Percentiles rank a stretch among this genome's conserved stretches.
These are phyloP conservation scores for Achlya flavicornis DNA, from an alignment of 2,888 invertebrate species.

Conservation along the genomic window DNA sequence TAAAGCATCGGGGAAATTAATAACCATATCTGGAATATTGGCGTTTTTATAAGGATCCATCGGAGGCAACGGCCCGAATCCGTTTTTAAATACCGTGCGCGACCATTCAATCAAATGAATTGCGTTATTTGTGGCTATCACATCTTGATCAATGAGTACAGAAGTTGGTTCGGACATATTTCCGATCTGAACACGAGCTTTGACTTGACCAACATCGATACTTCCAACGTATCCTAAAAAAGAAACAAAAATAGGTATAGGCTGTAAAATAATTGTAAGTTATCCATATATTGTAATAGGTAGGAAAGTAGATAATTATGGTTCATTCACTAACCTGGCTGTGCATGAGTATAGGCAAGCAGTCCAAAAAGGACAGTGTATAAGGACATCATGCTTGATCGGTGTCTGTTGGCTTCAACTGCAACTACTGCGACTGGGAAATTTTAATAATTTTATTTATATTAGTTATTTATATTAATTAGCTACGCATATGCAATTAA, in stretches of 20 bases:
- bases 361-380: background rate
- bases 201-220: background rate
- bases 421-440: background rate
- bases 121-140: background rate
- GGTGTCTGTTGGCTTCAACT: slow-evolving; percentile 1
- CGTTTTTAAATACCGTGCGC: background rate
- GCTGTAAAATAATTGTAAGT: too few relatives aligned
- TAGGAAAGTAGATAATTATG: too few relatives aligned
- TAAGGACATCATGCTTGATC: background rate
- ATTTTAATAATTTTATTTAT: background rate
- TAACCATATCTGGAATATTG: background rate
- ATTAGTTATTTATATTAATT: background rate
- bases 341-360: background rate
- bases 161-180: background rate
- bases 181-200: background rate
- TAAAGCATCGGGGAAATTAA: background rate
- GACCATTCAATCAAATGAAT: background rate
- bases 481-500: background rate
- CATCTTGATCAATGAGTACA: background rate
- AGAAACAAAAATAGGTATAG: background rate
- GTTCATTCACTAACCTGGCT: background rate
- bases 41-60: background rate
- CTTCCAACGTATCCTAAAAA: background rate
- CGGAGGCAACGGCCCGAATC: background rate
- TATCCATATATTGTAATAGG: too few relatives aligned